Conservation (phyloP, 2,888 invertebrate species). For the Drosophila siamana region DNA sequence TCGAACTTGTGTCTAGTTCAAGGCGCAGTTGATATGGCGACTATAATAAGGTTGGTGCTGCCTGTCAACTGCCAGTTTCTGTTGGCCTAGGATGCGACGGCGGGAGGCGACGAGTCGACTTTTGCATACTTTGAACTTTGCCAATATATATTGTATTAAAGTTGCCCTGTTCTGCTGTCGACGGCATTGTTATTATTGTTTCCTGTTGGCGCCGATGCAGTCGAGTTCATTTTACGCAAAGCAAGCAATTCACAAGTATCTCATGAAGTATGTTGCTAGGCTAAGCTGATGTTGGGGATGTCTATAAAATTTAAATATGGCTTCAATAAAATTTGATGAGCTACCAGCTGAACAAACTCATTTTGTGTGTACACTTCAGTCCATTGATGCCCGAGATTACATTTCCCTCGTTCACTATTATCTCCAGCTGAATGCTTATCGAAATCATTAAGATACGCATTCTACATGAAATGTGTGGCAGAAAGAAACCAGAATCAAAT, state of each 20-base stretch:
- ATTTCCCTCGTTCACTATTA: background rate
- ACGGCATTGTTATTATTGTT: slow-evolving; percentile 25
- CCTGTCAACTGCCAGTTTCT: slow-evolving; percentile 25
- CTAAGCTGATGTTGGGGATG: slow-evolving; percentile 22
- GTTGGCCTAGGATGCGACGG: slow-evolving; percentile 6
- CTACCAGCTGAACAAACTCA: slow-evolving; percentile 3
- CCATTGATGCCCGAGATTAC: background rate
- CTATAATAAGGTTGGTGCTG: slow-evolving; percentile 50
- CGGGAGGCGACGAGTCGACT: background rate
- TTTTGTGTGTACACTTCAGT: background rate
- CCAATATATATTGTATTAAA: slow-evolving; percentile 54
- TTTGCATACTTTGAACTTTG: slow-evolving; percentile 74
- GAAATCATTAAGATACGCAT: slow-evolving; percentile 16
- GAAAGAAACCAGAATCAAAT: slow-evolving; percentile 18
- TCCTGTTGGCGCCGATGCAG: slow-evolving; percentile 3
- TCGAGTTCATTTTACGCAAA: slow-evolving; percentile 13
- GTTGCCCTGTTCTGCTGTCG: slow-evolving; percentile 23
- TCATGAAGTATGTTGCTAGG: slow-evolving; percentile 21
- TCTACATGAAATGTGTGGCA: background rate
- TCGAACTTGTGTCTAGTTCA: background rate
- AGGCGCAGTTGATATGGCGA: slow-evolving; percentile 6
- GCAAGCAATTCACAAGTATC: too few relatives aligned
- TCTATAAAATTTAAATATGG: slow-evolving; percentile 26
- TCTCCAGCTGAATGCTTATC: slow-evolving; percentile 16
- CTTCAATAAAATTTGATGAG: slow-evolving; percentile 13